Conservation (phyloP, 2,113 vertebrate species). For the Ursus arctos region DNA sequence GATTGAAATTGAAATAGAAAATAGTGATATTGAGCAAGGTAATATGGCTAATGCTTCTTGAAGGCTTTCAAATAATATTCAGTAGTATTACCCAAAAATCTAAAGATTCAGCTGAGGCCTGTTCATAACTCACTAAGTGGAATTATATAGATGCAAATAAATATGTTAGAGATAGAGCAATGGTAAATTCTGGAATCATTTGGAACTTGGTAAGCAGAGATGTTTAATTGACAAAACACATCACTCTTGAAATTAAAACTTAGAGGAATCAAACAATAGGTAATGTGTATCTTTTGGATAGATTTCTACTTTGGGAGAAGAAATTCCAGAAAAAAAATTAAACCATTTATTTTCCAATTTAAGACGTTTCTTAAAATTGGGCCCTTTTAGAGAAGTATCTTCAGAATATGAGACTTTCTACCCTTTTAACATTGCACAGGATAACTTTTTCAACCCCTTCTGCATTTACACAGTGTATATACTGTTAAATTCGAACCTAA, state of each 20-base stretch:
- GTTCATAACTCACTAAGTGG: background rate
- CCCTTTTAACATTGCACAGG: background rate
- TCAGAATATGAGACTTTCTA: slow-evolving; percentile 16
- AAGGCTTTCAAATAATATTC: background rate
- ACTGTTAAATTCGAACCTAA: slow-evolving; percentile 34
- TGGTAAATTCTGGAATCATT: background rate
- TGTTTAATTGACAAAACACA: slow-evolving; percentile 12
- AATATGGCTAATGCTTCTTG: background rate
- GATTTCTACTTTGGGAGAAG: slow-evolving; percentile 38
- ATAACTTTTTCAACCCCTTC: background rate
- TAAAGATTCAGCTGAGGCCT: background rate
- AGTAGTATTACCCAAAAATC: background rate
- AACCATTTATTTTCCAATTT: background rate
- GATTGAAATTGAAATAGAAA: slow-evolving; percentile 4
- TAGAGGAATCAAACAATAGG: background rate
- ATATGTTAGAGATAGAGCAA: background rate
- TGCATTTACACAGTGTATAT: background rate
- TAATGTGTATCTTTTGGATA: background rate
- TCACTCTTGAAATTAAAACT: background rate
- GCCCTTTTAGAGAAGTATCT: background rate
- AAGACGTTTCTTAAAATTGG: slow-evolving; percentile 22
- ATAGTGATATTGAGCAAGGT: background rate
- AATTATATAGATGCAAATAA: background rate
- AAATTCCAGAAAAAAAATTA: slow-evolving; percentile 40
- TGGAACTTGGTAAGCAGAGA: background rate